These are phyloP conservation scores for Diplazon laetatorius DNA, from an alignment of 2,888 invertebrate genomes.

Conservation along the genomic window DNA sequence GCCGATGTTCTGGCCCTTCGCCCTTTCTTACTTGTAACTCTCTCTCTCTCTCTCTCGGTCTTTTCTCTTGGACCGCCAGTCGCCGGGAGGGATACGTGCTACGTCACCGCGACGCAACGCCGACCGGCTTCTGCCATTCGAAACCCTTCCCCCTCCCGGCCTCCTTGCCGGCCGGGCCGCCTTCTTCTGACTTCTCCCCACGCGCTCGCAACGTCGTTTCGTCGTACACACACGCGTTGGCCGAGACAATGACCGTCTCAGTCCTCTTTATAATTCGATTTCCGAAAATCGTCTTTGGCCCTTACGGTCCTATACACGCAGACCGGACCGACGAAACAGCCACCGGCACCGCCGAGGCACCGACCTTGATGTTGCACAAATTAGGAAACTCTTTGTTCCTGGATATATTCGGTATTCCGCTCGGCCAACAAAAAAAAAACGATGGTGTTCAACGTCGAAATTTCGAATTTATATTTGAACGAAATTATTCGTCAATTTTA, in stretches of 20 bases:
- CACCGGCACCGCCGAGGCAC: too few species aligned
- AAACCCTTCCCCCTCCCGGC: background rate
- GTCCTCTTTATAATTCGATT: slow-evolving; percentile 26
- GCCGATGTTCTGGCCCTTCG: background rate
- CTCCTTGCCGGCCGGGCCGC: too few species aligned
- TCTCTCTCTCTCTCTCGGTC: background rate
- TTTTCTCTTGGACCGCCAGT: background rate
- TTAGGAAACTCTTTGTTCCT: background rate
- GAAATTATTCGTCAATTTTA: background rate
- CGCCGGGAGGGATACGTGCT: slow-evolving; percentile 2
- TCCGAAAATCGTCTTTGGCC: slow-evolving; percentile 14
- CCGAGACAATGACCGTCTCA: slow-evolving; percentile 24
- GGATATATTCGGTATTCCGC: background rate
- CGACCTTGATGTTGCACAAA: background rate
- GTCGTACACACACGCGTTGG: too few species aligned
- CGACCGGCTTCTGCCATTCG: slow-evolving; percentile 41
- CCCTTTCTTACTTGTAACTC: background rate
- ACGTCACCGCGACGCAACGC: slow-evolving; percentile 56
- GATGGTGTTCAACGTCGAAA: background rate
- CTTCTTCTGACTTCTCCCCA: too few species aligned
- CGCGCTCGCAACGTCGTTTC: too few species aligned
- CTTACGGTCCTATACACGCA: background rate
- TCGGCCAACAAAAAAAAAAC: background rate
- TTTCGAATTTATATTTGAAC: background rate
- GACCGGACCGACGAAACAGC: background rate